Percentiles rank a stretch among this genome's conserved stretches.
Evolutionary conservation across 2,113 vertebrate genomes (phyloP).

Genomic region (Syngnathus scovelli): DNA sequence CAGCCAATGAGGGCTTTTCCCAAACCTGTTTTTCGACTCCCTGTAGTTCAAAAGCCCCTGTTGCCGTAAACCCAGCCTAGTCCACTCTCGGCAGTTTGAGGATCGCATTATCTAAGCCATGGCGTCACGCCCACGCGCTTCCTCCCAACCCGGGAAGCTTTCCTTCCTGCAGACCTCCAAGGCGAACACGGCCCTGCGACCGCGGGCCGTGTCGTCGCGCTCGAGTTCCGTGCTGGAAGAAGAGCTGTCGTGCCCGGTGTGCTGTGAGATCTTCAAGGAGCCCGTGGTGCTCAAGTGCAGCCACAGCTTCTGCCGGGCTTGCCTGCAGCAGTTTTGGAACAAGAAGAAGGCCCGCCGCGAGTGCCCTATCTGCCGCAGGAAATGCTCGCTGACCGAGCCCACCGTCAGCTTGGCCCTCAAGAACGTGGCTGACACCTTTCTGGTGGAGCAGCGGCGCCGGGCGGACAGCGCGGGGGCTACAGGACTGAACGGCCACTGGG

Average conservation of each 20-base stretch:
- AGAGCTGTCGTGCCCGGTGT: constrained; percentile 72
- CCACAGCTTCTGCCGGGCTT: constrained; percentile 75
- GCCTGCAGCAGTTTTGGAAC: constrained; percentile 73
- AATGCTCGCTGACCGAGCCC: constrained; percentile 68
- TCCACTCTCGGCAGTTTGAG: constrained; percentile 8
- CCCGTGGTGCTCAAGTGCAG: constrained; percentile 77
- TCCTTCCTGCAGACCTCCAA: constrained; percentile 55
- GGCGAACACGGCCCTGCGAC: constrained; percentile 31
- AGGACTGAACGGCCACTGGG: neutral
- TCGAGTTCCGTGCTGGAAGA: constrained; percentile 65
- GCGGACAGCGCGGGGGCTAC: neutral
- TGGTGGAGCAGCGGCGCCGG: constrained; percentile 53
- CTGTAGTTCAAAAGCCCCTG: constrained; percentile 44
- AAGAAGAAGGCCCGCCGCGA: constrained; percentile 65
- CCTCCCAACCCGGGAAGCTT: constrained; percentile 66
- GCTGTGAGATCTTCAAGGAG: constrained; percentile 74
- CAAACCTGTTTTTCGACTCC: constrained; percentile 58
- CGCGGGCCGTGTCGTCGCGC: constrained; percentile 57
- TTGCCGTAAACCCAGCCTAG: constrained; percentile 25
- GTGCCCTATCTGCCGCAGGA: constrained; percentile 71
- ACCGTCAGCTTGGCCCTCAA: constrained; percentile 71
- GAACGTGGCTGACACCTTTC: constrained; percentile 70
- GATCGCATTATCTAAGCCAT: constrained; percentile 31
- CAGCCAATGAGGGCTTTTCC: neutral
- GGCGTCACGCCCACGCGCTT: constrained; percentile 66